A percentile compares a stretch with the other conserved stretches of the same genome.
These are phyloP conservation scores for Enteromius viviparus DNA, from an alignment of 2,797 vertebrate genomes.

Conservation along the genomic window DNA sequence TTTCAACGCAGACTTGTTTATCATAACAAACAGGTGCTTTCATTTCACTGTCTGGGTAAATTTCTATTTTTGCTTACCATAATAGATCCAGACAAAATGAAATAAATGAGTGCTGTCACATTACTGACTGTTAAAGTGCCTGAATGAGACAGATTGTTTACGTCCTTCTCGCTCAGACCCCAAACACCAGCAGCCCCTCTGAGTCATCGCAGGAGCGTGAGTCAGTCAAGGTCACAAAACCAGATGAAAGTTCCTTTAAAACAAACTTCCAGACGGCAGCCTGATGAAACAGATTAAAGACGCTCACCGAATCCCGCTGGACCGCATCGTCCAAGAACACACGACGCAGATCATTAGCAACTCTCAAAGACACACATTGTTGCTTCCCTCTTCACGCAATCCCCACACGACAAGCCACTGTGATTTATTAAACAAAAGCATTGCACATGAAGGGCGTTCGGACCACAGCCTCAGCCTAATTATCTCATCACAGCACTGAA, in stretches of 20 bases:
- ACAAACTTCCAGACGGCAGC: slow-evolving; percentile 18
- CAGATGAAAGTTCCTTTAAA: slow-evolving; percentile 33
- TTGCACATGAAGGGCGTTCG: slow-evolving; percentile 51
- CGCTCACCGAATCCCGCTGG: background rate
- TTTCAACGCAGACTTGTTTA: background rate
- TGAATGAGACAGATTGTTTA: background rate
- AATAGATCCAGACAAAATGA: background rate
- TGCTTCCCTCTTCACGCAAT: slow-evolving; percentile 7
- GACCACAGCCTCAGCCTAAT: slow-evolving; percentile 66
- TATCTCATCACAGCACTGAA: slow-evolving; percentile 68
- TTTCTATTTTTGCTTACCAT: background rate
- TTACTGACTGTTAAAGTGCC: background rate
- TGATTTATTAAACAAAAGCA: slow-evolving; percentile 44
- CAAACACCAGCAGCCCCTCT: slow-evolving; percentile 7
- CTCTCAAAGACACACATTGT: background rate
- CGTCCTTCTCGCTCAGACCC: background rate
- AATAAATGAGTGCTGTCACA: background rate
- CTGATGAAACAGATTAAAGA: slow-evolving; percentile 15
- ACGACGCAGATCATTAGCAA: slow-evolving; percentile 9
- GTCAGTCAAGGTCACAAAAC: slow-evolving; percentile 37
- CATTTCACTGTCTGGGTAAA: background rate
- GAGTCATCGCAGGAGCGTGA: slow-evolving; percentile 23
- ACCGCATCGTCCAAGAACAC: background rate
- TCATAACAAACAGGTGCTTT: background rate
- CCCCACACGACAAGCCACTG: background rate